Evolutionary conservation across 2,797 vertebrate genomes (phyloP).

Genomic region (Acipenser oxyrinchus): DNA sequence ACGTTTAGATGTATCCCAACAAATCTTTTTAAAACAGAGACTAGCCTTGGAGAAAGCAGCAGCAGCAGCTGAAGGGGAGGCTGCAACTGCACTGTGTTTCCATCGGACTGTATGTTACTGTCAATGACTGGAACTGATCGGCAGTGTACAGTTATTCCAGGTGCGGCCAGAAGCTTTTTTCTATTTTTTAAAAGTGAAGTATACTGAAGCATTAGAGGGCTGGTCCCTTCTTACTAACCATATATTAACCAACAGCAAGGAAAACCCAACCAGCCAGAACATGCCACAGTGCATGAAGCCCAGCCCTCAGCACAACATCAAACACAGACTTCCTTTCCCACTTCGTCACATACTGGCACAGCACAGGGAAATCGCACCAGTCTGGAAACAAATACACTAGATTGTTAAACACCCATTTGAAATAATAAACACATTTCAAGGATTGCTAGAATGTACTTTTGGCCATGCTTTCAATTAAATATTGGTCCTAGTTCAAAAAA

Average conservation of each 20-base stretch:
- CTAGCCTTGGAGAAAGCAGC: too few relatives aligned
- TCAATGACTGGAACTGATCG: neutral
- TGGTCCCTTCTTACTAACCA: conserved; percentile 41
- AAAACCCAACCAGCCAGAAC: neutral
- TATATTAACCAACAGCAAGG: neutral
- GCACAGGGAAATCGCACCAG: neutral
- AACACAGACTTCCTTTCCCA: neutral
- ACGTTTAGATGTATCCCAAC: too few relatives aligned
- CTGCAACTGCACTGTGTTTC: too few relatives aligned
- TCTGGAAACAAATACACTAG: neutral
- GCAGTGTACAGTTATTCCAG: too few relatives aligned
- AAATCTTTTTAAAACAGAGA: too few relatives aligned
- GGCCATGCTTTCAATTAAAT: too few relatives aligned
- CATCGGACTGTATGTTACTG: neutral
- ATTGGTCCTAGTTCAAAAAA: too few relatives aligned
- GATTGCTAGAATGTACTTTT: too few relatives aligned
- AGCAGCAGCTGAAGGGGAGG: too few relatives aligned
- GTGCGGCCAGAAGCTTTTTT: too few relatives aligned
- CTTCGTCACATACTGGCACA: neutral
- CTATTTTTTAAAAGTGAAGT: conserved; percentile 38
- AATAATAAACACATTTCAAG: too few relatives aligned
- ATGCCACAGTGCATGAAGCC: neutral
- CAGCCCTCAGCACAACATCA: neutral
- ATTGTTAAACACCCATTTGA: too few relatives aligned
- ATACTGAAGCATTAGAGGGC: conserved; percentile 44